Evolutionary conservation across 1,140 invertebrate genomes (phyloP), one percentile per base, ranked within the genome.

Genomic region (Anoplophora glabripennis): DNA sequence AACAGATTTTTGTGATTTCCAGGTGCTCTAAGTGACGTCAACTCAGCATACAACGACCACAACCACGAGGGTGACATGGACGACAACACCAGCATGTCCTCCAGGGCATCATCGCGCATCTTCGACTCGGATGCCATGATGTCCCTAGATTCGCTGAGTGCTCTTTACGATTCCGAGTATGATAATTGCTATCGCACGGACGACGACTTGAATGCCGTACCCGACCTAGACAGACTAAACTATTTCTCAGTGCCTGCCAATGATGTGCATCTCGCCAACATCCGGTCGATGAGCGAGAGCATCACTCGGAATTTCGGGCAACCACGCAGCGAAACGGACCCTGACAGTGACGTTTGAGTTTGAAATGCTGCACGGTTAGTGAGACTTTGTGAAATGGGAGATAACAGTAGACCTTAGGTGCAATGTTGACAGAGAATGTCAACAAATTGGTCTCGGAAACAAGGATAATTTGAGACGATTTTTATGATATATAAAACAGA

Each of bases 151-250:
- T 89, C 87, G 10, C 79, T 90, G 44, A 89, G 88, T 75, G 86
- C 87, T 46, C 83, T 90, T 58, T 93, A 93, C 74, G 91, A 94
- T 78, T 91, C 88, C 1, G 89, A 92, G 69, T 90, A 90, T 72
- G 86, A 88, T 66, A 85, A 86, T 72, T 86, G 80, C 68, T 79
- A 79, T 52, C 61, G 75, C 63, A 77, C 75, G 11, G 77, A 77
- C 57, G 76, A 78, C 57, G 75, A 76, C 59, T 56, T 76, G 21
- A 75, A 73, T 57, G 70, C 72, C 12, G 66, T 73, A 57, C 72
- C 73, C 14, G 73, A 76, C 59, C 57, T 75, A 36, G 74, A 75
- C 38, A 64, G 74, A 67, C 66, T 76, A 14, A 74, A 75, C 57
- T 75, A 73, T 66, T 76, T 76, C 61, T 75, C 74, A 55, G 72